phyloP scores from a whole-genome alignment of 2,888 invertebrate species.

The Amitus sp. region DNA sequence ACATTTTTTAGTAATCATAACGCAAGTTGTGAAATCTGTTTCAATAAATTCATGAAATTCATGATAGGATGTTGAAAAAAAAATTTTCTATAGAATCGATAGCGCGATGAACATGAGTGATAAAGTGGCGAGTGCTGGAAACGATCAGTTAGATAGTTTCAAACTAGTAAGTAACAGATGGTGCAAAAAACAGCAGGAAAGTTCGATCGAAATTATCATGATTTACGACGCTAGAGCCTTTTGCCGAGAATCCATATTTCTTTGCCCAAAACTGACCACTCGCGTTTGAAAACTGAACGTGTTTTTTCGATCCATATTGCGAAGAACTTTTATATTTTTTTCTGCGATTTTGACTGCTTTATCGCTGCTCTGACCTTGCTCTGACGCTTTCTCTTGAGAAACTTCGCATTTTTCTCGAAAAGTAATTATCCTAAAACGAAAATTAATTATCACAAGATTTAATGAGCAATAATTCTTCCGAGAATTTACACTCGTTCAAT shows the following conservation, averaged over 20 bases:
- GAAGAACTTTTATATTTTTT: not conserved
- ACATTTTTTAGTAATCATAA: too few species aligned
- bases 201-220: not conserved
- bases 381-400: too few species aligned
- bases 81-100: not conserved
- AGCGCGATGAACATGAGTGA: not conserved
- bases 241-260: not conserved
- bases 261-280: not conserved
- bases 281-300: not conserved
- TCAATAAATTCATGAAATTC: too few species aligned
- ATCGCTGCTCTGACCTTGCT: too few species aligned
- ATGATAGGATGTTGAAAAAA: too few species aligned
- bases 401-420: not conserved
- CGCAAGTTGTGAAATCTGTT: too few species aligned
- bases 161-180: conserved; percentile 3
- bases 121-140: conserved; percentile 2
- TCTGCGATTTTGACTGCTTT: not conserved
- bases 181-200: not conserved
- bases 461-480: too few species aligned
- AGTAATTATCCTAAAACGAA: too few species aligned
- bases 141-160: conserved; percentile 1
- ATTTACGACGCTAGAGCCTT: not conserved
- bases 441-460: too few species aligned
- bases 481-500: too few species aligned
- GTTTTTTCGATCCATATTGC: not conserved